A percentile compares a stretch with the other conserved stretches of the same genome.
phyloP scores from a whole-genome alignment of 2,888 invertebrate species.

The Polydrusus pterygomalis region DNA sequence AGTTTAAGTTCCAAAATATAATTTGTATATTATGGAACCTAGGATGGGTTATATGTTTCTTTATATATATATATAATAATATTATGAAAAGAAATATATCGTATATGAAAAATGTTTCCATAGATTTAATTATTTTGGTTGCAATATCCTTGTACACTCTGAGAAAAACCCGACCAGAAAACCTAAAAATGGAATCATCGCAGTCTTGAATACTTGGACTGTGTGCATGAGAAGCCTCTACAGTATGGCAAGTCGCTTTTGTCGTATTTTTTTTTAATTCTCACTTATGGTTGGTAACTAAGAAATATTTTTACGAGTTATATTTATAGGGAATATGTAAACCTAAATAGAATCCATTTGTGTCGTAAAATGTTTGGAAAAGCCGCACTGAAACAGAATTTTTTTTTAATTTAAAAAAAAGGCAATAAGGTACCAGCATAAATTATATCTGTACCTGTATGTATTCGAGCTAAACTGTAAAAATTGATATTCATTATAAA shows the following conservation, averaged over 20 bases:
- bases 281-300: constrained; percentile 45
- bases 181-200: constrained; percentile 58
- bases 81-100: too few relatives aligned
- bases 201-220: constrained; percentile 78
- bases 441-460: too few relatives aligned
- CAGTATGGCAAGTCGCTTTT: constrained; percentile 65
- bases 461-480: too few relatives aligned
- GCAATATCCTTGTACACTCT: constrained; percentile 14
- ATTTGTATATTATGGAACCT: too few relatives aligned
- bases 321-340: not conserved
- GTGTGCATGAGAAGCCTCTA: constrained; percentile 75
- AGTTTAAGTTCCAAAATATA: too few relatives aligned
- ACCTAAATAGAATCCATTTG: not conserved
- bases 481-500: too few relatives aligned
- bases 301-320: constrained; percentile 2
- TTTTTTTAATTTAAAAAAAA: too few relatives aligned
- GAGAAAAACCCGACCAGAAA: constrained; percentile 15
- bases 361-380: not conserved
- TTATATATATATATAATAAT: too few relatives aligned
- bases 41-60: too few relatives aligned
- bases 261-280: constrained; percentile 59
- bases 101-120: too few relatives aligned
- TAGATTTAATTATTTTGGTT: not conserved
- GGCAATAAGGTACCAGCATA: too few relatives aligned
- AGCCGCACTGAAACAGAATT: too few relatives aligned